phyloP scores from a whole-genome alignment of 2,113 vertebrate genomes.

The Calyptomena viridis region DNA sequence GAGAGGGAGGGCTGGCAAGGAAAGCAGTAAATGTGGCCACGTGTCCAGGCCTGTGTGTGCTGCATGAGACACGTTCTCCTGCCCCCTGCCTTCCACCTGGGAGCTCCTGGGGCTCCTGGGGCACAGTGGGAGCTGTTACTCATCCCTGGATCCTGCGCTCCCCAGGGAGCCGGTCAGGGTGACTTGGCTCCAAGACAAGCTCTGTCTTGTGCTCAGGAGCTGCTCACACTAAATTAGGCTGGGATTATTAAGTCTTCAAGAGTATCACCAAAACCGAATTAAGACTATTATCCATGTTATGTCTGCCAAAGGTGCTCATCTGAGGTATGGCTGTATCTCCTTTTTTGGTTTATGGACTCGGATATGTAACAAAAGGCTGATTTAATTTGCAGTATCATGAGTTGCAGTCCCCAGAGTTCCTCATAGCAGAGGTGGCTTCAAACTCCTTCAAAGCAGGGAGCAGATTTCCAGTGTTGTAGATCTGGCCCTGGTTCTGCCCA shows the following conservation, averaged over 20 bases:
- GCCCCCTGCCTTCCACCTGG: not conserved
- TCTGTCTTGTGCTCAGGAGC: not conserved
- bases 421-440: not conserved
- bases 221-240: not conserved
- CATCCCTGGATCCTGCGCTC: not conserved
- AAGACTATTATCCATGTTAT: not conserved
- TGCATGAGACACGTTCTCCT: fast-evolving
- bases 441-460: not conserved
- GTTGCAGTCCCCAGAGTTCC: not conserved
- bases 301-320: not conserved
- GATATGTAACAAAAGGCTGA: not conserved
- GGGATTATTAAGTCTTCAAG: not conserved
- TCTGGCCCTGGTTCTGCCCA: not conserved
- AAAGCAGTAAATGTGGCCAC: not conserved
- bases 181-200: not conserved
- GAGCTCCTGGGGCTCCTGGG: not conserved
- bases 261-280: constrained; percentile 17
- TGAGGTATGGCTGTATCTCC: not conserved
- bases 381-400: not conserved
- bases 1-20: not conserved
- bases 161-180: not conserved
- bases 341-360: not conserved
- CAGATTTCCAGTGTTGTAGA: not conserved
- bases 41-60: not conserved
- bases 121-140: not conserved